phyloP scores from a whole-genome alignment of 2,113 vertebrate genomes.

The Carassius auratus region DNA sequence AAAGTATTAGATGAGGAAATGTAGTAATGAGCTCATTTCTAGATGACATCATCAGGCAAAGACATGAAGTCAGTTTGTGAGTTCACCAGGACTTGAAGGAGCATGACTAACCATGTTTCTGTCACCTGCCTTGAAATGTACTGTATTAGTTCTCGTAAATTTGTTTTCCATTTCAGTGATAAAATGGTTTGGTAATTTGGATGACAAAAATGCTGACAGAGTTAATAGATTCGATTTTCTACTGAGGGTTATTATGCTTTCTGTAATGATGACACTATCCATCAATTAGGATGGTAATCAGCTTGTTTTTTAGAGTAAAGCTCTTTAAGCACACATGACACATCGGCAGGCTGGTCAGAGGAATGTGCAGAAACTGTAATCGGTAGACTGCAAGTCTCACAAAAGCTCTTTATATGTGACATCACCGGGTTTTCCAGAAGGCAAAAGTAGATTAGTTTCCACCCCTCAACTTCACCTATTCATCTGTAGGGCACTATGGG shows the following conservation, averaged over 20 bases:
- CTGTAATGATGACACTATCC: neutral
- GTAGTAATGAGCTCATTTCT: neutral
- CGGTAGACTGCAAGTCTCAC: conserved; percentile 30
- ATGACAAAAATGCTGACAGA: conserved; percentile 26
- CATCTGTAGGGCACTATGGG: conserved; percentile 15
- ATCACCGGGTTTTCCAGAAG: conserved; percentile 32
- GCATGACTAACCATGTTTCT: neutral
- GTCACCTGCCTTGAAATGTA: neutral
- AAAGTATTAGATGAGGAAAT: neutral
- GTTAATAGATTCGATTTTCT: neutral
- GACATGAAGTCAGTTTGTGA: conserved; percentile 5
- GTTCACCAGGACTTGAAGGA: neutral
- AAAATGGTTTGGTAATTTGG: neutral
- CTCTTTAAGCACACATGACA: conserved; percentile 44
- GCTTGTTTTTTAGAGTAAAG: conserved; percentile 25
- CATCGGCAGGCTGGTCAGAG: conserved; percentile 38
- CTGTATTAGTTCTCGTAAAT: neutral
- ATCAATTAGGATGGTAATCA: neutral
- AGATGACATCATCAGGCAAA: neutral
- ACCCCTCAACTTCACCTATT: neutral
- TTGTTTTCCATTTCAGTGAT: neutral
- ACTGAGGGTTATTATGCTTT: neutral
- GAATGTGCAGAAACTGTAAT: conserved; percentile 34
- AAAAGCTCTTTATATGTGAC: conserved; percentile 13
- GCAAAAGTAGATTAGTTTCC: conserved; percentile 36